phyloP scores from a whole-genome alignment of 2,113 vertebrate species.

The Bostrychus sinensis region DNA sequence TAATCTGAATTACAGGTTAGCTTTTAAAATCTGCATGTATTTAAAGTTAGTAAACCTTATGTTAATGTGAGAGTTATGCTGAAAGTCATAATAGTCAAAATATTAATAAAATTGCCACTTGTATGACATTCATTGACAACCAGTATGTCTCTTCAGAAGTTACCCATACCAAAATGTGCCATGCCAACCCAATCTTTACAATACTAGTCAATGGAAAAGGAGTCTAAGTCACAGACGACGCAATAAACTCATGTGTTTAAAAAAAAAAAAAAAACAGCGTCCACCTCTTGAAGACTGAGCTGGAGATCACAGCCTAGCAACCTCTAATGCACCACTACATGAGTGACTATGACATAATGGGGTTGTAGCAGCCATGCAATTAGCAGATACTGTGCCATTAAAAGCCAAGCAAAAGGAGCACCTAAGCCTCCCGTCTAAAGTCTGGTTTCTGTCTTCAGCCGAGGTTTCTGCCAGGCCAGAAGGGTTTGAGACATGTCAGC shows the following conservation, averaged over 20 bases:
- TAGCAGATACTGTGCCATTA: conserved; percentile 1
- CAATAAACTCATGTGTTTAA: conserved; percentile 4
- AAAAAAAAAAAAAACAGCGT: background rate
- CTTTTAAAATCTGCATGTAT: too few relatives aligned
- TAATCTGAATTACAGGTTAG: too few relatives aligned
- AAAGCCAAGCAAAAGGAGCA: background rate
- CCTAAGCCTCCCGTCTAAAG: background rate
- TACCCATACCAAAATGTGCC: too few relatives aligned
- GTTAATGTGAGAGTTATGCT: too few relatives aligned
- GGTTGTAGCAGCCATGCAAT: conserved; percentile 14
- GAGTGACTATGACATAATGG: conserved; percentile 22
- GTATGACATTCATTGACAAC: too few relatives aligned
- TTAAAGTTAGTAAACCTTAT: too few relatives aligned
- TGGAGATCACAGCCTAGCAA: conserved; percentile 21
- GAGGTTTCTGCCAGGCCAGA: background rate
- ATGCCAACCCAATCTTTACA: too few relatives aligned
- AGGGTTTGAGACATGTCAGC: conserved; percentile 11
- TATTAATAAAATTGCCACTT: too few relatives aligned
- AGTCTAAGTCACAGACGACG: too few relatives aligned
- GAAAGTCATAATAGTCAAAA: too few relatives aligned
- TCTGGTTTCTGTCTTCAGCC: conserved; percentile 5
- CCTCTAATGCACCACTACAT: conserved; percentile 25
- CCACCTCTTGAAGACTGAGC: conserved; percentile 29
- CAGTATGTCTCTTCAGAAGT: too few relatives aligned
- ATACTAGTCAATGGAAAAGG: too few relatives aligned